Percentiles rank a stretch among this genome's conserved stretches.
Conservation (phyloP, 1,140 invertebrate genomes). For the Patella vulgata region DNA sequence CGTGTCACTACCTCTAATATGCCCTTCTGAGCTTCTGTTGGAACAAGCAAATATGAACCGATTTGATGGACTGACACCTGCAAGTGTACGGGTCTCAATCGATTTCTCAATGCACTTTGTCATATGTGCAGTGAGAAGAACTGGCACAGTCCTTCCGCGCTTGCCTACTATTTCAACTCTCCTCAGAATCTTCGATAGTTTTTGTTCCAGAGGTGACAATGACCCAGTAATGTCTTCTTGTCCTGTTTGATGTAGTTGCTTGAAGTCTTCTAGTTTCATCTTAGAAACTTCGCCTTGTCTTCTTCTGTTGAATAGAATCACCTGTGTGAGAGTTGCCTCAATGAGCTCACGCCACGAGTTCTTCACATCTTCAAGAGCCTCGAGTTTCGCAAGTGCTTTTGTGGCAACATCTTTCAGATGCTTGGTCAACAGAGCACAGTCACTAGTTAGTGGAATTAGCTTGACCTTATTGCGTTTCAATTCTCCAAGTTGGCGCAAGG, state of each 20-base stretch:
- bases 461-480: neutral
- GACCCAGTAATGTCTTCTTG: constrained; percentile 4
- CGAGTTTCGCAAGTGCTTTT: constrained; percentile 2
- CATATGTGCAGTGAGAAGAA: constrained; percentile 3
- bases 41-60: constrained; percentile 23
- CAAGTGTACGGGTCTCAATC: neutral
- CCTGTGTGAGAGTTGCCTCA: constrained; percentile 9
- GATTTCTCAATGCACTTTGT: constrained; percentile 4
- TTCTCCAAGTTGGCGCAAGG: constrained; percentile 4
- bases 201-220: constrained; percentile 14
- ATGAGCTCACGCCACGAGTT: neutral
- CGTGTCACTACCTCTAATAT: constrained; percentile 14
- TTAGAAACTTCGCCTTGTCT: constrained; percentile 15
- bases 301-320: constrained; percentile 19
- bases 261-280: constrained; percentile 9
- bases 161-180: constrained; percentile 22
- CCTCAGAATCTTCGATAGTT: constrained; percentile 1
- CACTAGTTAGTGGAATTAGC: constrained; percentile 7
- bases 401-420: neutral
- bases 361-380: neutral
- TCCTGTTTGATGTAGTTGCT: neutral
- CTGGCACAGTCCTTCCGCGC: constrained; percentile 18
- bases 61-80: constrained; percentile 9
- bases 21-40: neutral
- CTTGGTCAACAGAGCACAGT: constrained; percentile 4